Evolutionary conservation across 2,797 vertebrate species (phyloP).

Genomic region (Cyprinella venusta): DNA sequence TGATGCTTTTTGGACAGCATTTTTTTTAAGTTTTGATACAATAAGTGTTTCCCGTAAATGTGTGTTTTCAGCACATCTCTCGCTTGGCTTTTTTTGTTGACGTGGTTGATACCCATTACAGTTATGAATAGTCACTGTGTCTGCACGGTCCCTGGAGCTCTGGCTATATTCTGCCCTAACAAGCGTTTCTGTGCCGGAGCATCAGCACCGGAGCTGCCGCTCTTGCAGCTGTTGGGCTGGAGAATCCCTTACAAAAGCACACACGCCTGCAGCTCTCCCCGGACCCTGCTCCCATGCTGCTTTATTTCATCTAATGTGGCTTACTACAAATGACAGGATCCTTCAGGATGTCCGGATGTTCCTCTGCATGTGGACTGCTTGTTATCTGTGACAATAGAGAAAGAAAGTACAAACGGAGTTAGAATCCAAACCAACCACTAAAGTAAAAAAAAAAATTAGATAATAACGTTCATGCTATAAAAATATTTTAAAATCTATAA

Average conservation of each 20-base stretch:
- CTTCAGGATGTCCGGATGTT: slow-evolving; percentile 3
- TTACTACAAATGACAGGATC: slow-evolving; percentile 27
- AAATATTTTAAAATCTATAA: neutral
- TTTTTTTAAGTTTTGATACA: slow-evolving; percentile 18
- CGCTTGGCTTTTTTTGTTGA: slow-evolving; percentile 28
- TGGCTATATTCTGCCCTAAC: slow-evolving; percentile 47
- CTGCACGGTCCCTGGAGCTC: slow-evolving; percentile 41
- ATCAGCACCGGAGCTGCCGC: slow-evolving; percentile 32
- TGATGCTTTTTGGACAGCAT: neutral
- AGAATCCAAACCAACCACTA: neutral
- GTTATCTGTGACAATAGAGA: slow-evolving; percentile 13
- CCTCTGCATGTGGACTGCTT: neutral
- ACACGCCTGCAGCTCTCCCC: slow-evolving; percentile 27
- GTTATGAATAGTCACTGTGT: slow-evolving; percentile 57
- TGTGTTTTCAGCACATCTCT: slow-evolving; percentile 37
- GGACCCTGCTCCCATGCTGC: slow-evolving; percentile 12
- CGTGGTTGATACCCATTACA: slow-evolving; percentile 53
- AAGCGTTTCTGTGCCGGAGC: slow-evolving; percentile 52
- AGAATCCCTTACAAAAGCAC: slow-evolving; percentile 40
- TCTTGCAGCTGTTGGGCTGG: slow-evolving; percentile 3
- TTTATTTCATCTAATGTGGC: slow-evolving; percentile 23
- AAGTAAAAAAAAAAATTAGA: neutral
- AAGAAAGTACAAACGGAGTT: slow-evolving; percentile 10
- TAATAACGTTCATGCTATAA: neutral
- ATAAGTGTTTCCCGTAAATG: slow-evolving; percentile 23